Evolutionary conservation across 2,113 vertebrate species (phyloP).

Genomic region (Saguinus imperator): DNA sequence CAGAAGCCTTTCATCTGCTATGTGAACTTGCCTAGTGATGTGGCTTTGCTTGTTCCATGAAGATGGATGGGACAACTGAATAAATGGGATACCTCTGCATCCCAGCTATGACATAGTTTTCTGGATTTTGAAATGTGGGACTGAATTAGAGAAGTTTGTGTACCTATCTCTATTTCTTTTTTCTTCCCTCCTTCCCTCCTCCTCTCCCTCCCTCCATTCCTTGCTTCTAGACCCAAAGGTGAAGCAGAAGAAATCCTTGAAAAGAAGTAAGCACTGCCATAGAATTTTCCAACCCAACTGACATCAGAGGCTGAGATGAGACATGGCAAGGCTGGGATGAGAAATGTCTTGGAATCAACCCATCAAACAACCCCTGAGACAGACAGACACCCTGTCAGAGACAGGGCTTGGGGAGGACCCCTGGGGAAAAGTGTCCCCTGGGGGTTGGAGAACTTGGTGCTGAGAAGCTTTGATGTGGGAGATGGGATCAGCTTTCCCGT

Average conservation of each 20-base stretch:
- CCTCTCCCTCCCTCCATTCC: background rate
- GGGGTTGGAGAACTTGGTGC: background rate
- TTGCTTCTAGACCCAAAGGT: background rate
- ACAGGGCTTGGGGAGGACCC: background rate
- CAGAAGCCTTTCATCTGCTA: background rate
- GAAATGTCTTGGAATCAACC: slow-evolving; percentile 34
- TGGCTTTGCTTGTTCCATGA: background rate
- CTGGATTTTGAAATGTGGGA: background rate
- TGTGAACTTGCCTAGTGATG: background rate
- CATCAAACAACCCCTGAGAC: slow-evolving; percentile 49
- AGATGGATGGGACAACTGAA: background rate
- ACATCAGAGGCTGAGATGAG: background rate
- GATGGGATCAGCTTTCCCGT: background rate
- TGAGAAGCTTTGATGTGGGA: background rate
- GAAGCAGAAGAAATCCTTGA: background rate
- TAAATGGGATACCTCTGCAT: background rate
- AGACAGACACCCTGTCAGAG: background rate
- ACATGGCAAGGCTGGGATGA: slow-evolving; percentile 15
- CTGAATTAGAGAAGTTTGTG: background rate
- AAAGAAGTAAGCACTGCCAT: background rate
- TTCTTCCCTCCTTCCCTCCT: background rate
- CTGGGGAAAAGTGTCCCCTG: background rate
- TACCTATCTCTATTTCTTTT: background rate
- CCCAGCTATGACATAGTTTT: background rate
- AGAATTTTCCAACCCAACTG: background rate